These are phyloP conservation scores for Phorcus lineatus DNA, from an alignment of 2,888 invertebrate species.

Conservation along the genomic window DNA sequence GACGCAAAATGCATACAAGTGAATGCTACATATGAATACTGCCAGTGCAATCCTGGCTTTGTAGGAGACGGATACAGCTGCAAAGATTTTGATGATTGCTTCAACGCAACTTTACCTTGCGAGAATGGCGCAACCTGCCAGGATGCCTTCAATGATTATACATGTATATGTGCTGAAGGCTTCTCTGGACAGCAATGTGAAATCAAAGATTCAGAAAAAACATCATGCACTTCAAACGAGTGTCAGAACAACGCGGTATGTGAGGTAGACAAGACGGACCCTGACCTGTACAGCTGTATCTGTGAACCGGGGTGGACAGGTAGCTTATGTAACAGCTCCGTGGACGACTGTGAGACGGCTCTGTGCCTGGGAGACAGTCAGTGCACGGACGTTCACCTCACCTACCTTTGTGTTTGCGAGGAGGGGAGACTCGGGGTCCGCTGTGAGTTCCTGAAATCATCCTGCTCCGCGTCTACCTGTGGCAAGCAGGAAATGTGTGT, in stretches of 20 bases:
- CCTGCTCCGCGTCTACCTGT: constrained; percentile 23
- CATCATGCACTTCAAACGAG: constrained; percentile 40
- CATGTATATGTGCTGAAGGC: constrained; percentile 46
- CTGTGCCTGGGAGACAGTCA: constrained; percentile 45
- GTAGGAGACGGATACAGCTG: constrained; percentile 46
- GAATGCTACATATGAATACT: constrained; percentile 38
- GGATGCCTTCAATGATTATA: constrained; percentile 46
- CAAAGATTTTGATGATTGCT: constrained; percentile 47
- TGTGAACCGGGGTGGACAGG: constrained; percentile 56
- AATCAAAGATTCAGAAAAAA: constrained; percentile 26
- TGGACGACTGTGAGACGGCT: constrained; percentile 47
- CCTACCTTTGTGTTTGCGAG: constrained; percentile 48
- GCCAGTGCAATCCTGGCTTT: constrained; percentile 52
- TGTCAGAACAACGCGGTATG: constrained; percentile 50
- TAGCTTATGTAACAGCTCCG: constrained; percentile 38
- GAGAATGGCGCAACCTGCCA: constrained; percentile 47
- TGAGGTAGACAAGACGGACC: constrained; percentile 27
- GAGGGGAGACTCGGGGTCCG: constrained; percentile 34
- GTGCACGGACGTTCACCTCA: constrained; percentile 51
- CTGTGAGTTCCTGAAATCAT: constrained; percentile 13
- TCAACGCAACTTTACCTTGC: constrained; percentile 31
- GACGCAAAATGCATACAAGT: constrained; percentile 46
- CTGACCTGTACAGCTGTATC: constrained; percentile 39
- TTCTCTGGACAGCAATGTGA: constrained; percentile 52
- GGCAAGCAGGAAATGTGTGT: constrained; percentile 39